These are phyloP conservation scores for Helleia helle DNA, from an alignment of 2,888 invertebrate genomes.

Conservation along the genomic window DNA sequence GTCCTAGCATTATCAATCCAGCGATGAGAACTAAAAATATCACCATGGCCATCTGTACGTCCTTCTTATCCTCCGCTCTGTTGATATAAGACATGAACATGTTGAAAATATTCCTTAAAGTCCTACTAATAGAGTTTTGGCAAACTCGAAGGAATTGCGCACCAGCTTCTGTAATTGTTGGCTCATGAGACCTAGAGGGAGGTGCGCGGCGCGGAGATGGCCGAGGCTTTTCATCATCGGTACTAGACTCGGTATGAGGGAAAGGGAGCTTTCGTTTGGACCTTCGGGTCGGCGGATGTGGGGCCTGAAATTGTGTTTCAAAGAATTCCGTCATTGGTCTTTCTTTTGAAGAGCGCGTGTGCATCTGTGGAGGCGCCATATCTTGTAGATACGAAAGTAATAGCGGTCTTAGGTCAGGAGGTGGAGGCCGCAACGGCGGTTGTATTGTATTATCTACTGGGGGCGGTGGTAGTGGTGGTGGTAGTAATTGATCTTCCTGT, in stretches of 20 bases:
- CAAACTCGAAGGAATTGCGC: constrained; percentile 82
- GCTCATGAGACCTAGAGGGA: constrained; percentile 69
- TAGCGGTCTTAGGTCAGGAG: constrained; percentile 60
- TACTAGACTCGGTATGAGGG: constrained; percentile 62
- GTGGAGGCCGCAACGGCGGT: constrained; percentile 64
- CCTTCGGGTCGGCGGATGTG: constrained; percentile 61
- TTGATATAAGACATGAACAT: constrained; percentile 76
- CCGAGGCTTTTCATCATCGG: constrained; percentile 64
- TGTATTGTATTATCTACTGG: constrained; percentile 31
- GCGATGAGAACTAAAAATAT: constrained; percentile 86
- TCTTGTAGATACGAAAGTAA: constrained; percentile 71
- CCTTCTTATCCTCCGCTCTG: constrained; percentile 79
- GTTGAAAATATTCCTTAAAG: constrained; percentile 79
- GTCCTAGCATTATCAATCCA: constrained; percentile 82
- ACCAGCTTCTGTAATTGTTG: constrained; percentile 79
- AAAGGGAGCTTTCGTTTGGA: constrained; percentile 55
- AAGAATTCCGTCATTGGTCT: constrained; percentile 44
- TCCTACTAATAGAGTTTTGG: constrained; percentile 76
- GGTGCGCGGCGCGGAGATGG: constrained; percentile 52
- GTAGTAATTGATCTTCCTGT: constrained; percentile 22
- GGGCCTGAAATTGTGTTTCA: constrained; percentile 46
- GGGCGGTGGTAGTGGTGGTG: constrained; percentile 25
- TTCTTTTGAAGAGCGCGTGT: constrained; percentile 45
- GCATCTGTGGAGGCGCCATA: constrained; percentile 2
- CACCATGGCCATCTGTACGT: constrained; percentile 83